Conservation (phyloP, 2,888 invertebrate genomes). For the Drosophila acutilabella region DNA sequence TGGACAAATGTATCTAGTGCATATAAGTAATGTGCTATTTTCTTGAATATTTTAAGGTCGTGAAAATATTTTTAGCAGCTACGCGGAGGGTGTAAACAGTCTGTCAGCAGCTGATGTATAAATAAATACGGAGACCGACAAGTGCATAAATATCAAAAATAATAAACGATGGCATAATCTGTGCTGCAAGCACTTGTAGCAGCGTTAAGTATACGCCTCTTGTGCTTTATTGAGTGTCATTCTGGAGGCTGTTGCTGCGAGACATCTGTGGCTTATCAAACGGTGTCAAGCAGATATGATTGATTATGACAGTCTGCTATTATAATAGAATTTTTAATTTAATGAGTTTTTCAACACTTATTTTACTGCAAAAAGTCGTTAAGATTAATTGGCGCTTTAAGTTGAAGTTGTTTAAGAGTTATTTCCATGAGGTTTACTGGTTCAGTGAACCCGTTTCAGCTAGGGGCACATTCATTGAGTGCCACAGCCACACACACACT, state of each 20-base stretch:
- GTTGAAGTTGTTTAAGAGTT: neutral
- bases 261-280: constrained; percentile 43
- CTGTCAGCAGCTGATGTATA: constrained; percentile 51
- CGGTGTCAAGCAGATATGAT: constrained; percentile 44
- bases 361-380: neutral
- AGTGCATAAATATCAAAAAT: constrained; percentile 65
- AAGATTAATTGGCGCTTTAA: constrained; percentile 14
- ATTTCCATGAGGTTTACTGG: constrained; percentile 34
- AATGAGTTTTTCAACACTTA: neutral
- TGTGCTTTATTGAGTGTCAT: constrained; percentile 23
- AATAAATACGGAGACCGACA: constrained; percentile 63
- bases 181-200: constrained; percentile 31
- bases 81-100: constrained; percentile 14
- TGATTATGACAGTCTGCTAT: constrained; percentile 26
- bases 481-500: constrained; percentile 38
- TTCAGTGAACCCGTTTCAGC: constrained; percentile 62
- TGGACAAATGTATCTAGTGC: constrained; percentile 8
- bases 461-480: constrained; percentile 40
- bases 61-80: constrained; percentile 48
- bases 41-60: constrained; percentile 57
- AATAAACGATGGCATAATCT: constrained; percentile 70
- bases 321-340: neutral
- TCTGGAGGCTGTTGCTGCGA: constrained; percentile 40
- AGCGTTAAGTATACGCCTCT: constrained; percentile 59
- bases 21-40: constrained; percentile 28